Conservation (phyloP, 2,113 vertebrate species). For the Ictalurus punctatus region DNA sequence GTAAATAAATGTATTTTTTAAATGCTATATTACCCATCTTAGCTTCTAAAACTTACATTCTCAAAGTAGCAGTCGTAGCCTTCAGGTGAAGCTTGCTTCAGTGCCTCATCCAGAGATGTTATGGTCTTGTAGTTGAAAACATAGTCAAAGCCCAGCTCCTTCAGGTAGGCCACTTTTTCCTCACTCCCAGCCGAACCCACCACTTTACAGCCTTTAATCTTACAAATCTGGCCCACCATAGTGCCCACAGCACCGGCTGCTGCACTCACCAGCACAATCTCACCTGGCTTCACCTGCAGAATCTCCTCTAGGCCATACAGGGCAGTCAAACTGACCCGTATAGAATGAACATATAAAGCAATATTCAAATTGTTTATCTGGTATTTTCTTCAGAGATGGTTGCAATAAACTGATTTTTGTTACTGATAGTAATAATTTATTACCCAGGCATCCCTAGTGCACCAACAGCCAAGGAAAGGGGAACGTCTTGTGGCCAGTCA, state of each 20-base stretch:
- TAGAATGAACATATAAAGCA: neutral
- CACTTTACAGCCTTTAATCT: slow-evolving; percentile 79
- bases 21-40: neutral
- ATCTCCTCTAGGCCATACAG: slow-evolving; percentile 80
- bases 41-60: slow-evolving; percentile 70
- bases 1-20: neutral
- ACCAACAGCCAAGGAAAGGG: slow-evolving; percentile 77
- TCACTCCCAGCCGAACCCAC: slow-evolving; percentile 79
- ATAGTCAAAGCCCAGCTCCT: slow-evolving; percentile 79
- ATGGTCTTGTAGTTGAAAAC: slow-evolving; percentile 83
- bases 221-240: slow-evolving; percentile 78
- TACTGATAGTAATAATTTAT: neutral
- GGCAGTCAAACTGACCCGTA: slow-evolving; percentile 72
- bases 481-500: slow-evolving; percentile 71
- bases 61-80: slow-evolving; percentile 86
- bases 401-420: neutral
- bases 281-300: slow-evolving; percentile 75
- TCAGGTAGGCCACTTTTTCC: slow-evolving; percentile 76
- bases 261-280: slow-evolving; percentile 76
- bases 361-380: neutral
- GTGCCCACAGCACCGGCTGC: slow-evolving; percentile 82
- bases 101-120: slow-evolving; percentile 73
- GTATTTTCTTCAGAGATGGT: neutral
- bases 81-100: slow-evolving; percentile 75
- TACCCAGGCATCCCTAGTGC: slow-evolving; percentile 81